Evolutionary conservation across 2,888 invertebrate species (phyloP).

Genomic region (Allacma fusca): DNA sequence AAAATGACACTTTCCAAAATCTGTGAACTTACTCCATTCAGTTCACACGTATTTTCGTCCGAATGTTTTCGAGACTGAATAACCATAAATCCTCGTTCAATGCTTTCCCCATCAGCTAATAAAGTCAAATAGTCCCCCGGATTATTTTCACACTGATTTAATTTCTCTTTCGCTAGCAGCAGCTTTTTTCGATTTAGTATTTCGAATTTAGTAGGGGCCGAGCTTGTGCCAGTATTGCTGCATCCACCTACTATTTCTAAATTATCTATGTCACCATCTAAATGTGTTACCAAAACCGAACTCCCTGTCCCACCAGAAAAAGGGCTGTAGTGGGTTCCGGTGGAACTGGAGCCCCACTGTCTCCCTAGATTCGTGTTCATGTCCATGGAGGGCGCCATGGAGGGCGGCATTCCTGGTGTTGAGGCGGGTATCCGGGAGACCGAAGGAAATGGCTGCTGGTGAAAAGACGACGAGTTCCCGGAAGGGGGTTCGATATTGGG

Average conservation of each 20-base stretch:
- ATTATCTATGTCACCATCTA: background rate
- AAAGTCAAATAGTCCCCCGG: conserved; percentile 7
- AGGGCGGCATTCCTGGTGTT: conserved; percentile 18
- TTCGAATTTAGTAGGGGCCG: background rate
- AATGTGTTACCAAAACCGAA: conserved; percentile 8
- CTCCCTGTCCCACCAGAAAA: conserved; percentile 19
- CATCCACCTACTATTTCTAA: background rate
- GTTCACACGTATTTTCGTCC: background rate
- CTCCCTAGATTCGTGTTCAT: background rate
- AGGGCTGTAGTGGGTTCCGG: background rate
- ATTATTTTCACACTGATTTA: conserved; percentile 4
- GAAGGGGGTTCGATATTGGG: background rate
- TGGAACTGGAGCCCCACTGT: conserved; percentile 11
- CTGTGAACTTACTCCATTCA: too few species aligned
- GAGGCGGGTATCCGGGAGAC: background rate
- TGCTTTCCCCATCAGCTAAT: background rate
- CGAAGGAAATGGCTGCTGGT: conserved; percentile 25
- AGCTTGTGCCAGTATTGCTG: background rate
- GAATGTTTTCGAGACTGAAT: background rate
- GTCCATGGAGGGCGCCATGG: conserved; percentile 16
- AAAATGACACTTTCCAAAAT: background rate
- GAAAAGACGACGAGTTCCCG: background rate
- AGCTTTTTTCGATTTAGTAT: conserved; percentile 10
- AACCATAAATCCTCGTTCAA: background rate
- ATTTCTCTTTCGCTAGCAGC: background rate